Conservation (phyloP, 2,888 invertebrate genomes). For the Ecliptopera silaceata region DNA sequence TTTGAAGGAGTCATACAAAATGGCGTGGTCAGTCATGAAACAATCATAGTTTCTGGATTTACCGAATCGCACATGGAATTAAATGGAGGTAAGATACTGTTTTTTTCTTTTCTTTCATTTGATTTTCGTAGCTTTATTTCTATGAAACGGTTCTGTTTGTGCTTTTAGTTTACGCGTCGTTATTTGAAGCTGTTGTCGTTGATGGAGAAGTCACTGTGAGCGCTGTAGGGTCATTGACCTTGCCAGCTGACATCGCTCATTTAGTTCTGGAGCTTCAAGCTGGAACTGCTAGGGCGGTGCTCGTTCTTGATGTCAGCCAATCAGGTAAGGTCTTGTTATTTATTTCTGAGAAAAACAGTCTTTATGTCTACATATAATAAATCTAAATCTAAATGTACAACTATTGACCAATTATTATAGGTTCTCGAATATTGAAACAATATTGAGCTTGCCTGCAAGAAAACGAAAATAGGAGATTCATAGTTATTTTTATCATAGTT, state of each 20-base stretch:
- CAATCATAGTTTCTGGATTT: constrained; percentile 52
- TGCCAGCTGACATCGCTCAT: constrained; percentile 45
- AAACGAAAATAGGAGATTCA: too few species aligned
- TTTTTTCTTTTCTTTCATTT: too few species aligned
- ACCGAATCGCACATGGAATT: constrained; percentile 45
- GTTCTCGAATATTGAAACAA: too few species aligned
- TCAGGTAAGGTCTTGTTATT: constrained; percentile 35
- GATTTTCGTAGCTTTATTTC: too few species aligned
- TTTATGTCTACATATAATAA: too few species aligned
- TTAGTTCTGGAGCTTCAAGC: constrained; percentile 57
- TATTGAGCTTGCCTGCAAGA: too few species aligned
- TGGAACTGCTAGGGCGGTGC: constrained; percentile 52
- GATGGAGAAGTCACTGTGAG: constrained; percentile 48
- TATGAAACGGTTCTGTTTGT: neutral
- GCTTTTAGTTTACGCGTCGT: constrained; percentile 47
- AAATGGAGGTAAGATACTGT: constrained; percentile 55
- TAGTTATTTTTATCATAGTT: too few species aligned
- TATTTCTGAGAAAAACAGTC: too few species aligned
- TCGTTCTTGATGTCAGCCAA: constrained; percentile 39
- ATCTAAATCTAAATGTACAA: too few species aligned
- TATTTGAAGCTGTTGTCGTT: constrained; percentile 47
- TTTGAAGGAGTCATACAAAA: constrained; percentile 55
- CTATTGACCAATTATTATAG: too few species aligned
- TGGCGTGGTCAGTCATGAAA: constrained; percentile 54
- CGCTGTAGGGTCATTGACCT: constrained; percentile 35